Percentiles rank a stretch among this genome's conserved stretches.
phyloP scores from a whole-genome alignment of 1,140 invertebrate species.

The Atta colombica region DNA sequence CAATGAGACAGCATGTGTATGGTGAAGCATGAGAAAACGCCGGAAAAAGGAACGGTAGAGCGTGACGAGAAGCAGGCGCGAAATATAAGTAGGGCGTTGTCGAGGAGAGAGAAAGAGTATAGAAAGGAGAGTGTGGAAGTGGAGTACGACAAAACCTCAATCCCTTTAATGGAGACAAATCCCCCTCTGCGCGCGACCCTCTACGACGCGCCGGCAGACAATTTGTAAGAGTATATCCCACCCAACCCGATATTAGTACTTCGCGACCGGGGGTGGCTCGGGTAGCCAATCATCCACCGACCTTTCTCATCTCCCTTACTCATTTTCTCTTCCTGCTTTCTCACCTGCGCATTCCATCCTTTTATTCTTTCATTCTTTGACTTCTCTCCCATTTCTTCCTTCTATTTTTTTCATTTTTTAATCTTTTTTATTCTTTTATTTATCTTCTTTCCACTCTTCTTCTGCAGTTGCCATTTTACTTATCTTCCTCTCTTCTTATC shows the following conservation, averaged over 20 bases:
- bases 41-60: neutral
- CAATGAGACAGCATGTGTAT: conserved; percentile 22
- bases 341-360: conserved; percentile 21
- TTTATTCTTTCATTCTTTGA: conserved; percentile 34
- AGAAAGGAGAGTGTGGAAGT: conserved; percentile 67
- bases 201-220: conserved; percentile 77
- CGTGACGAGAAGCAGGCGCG: conserved; percentile 12
- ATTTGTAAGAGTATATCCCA: conserved; percentile 85
- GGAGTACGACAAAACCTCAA: conserved; percentile 85
- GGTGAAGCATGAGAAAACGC: neutral
- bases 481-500: neutral
- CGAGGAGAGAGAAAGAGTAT: conserved; percentile 37
- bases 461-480: conserved; percentile 31
- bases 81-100: conserved; percentile 47
- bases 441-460: neutral
- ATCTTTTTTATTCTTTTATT: conserved; percentile 9
- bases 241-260: conserved; percentile 78
- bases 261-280: conserved; percentile 65
- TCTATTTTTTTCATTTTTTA: neutral
- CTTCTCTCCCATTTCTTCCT: conserved; percentile 4
- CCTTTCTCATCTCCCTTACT: conserved; percentile 59
- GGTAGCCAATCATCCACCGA: conserved; percentile 76
- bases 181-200: conserved; percentile 75
- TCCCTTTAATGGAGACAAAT: conserved; percentile 87
- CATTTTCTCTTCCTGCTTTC: conserved; percentile 13